These are phyloP conservation scores for Napeogenes sylphis DNA, from an alignment of 2,888 invertebrate genomes.

Conservation along the genomic window DNA sequence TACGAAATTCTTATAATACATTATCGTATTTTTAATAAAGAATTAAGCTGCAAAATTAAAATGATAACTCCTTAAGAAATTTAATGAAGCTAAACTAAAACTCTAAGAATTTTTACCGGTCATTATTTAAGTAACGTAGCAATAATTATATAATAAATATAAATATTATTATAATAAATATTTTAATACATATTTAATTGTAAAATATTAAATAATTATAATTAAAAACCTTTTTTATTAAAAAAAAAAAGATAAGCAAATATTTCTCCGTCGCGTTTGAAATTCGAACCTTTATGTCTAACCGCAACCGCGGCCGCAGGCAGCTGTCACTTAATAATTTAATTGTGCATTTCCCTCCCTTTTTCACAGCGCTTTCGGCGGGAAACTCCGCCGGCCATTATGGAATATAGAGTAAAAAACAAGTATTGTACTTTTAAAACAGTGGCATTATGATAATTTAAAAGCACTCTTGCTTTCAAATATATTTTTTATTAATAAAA, in stretches of 20 bases:
- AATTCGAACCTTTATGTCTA: slow-evolving; percentile 20
- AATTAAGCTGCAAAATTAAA: too few relatives aligned
- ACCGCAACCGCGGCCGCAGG: slow-evolving; percentile 33
- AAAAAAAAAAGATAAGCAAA: slow-evolving; percentile 9
- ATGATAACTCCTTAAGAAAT: too few relatives aligned
- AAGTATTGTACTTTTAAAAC: slow-evolving; percentile 6
- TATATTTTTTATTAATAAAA: neutral
- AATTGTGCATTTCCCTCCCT: slow-evolving; percentile 61
- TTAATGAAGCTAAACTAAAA: too few relatives aligned
- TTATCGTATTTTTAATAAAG: too few relatives aligned
- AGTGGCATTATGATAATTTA: slow-evolving; percentile 14
- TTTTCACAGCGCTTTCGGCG: slow-evolving; percentile 42
- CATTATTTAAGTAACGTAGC: too few relatives aligned
- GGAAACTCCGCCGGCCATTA: slow-evolving; percentile 32
- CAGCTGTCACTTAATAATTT: slow-evolving; percentile 67
- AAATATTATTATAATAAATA: too few relatives aligned
- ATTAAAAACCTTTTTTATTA: neutral
- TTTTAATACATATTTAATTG: too few relatives aligned
- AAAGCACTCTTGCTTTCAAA: slow-evolving; percentile 2
- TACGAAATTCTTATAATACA: too few relatives aligned
- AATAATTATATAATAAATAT: too few relatives aligned
- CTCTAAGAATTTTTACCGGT: too few relatives aligned
- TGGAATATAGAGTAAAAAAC: slow-evolving; percentile 25
- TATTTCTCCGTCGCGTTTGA: slow-evolving; percentile 17
- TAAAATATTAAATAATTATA: too few relatives aligned